These are phyloP conservation scores for Pollenia labialis DNA, from an alignment of 2,888 invertebrate genomes.

Conservation along the genomic window DNA sequence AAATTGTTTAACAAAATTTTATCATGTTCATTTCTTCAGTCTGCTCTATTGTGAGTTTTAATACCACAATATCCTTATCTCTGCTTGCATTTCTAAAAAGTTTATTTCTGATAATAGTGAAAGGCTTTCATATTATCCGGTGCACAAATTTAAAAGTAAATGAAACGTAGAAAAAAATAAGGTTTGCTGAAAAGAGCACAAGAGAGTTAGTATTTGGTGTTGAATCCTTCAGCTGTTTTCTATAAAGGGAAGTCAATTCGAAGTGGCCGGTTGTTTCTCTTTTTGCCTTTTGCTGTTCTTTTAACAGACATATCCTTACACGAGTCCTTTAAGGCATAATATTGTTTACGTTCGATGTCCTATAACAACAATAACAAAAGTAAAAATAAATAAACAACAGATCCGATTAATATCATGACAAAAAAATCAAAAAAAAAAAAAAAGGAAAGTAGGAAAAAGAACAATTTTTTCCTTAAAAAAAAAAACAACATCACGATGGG, in stretches of 20 bases:
- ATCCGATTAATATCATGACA: conserved; percentile 73
- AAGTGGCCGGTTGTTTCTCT: too few species aligned
- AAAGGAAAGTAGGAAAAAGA: neutral
- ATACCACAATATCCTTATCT: conserved; percentile 55
- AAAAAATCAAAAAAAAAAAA: conserved; percentile 59
- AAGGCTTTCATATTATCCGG: too few species aligned
- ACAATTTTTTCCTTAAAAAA: conserved; percentile 3
- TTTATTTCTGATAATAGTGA: too few species aligned
- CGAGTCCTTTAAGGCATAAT: conserved; percentile 1
- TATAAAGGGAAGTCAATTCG: too few species aligned
- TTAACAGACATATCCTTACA: neutral
- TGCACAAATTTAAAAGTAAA: too few species aligned
- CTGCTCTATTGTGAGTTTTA: conserved; percentile 24
- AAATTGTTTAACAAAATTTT: neutral
- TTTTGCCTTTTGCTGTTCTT: neutral
- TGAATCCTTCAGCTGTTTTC: too few species aligned
- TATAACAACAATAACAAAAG: conserved; percentile 40
- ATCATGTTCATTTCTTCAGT: neutral
- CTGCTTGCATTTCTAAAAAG: neutral
- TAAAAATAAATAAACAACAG: conserved; percentile 58
- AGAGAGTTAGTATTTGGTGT: too few species aligned
- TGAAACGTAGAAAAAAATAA: too few species aligned
- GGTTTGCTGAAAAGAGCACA: too few species aligned
- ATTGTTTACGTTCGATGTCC: conserved; percentile 44
- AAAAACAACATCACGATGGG: conserved; percentile 73